Evolutionary conservation across 2,797 vertebrate species (phyloP).

Genomic region (Hirundo rustica): DNA sequence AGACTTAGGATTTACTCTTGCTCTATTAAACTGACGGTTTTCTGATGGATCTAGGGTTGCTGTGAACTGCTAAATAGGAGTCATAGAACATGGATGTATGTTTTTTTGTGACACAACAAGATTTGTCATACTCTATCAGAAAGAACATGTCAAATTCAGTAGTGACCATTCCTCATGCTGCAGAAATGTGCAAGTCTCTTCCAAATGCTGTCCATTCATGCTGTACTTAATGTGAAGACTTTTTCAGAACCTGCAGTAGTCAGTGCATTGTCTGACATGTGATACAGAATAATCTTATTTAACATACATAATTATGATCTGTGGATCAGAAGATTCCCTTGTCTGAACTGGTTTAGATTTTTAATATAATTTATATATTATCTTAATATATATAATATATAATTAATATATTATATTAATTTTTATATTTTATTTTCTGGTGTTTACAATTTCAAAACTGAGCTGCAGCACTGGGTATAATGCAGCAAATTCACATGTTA

Average conservation of each 20-base stretch:
- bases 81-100: not conserved
- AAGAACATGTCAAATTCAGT: not conserved
- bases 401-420: no score
- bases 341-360: not conserved
- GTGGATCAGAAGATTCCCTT: not conserved
- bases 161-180: not conserved
- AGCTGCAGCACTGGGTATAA: not conserved
- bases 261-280: not conserved
- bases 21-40: not conserved
- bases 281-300: not conserved
- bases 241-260: not conserved
- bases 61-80: constrained; percentile 33
- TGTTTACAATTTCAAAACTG: not conserved
- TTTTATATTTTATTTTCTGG: not conserved
- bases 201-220: not conserved
- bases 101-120: not conserved
- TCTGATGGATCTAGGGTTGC: not conserved
- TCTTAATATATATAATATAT: no score
- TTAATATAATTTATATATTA: not conserved
- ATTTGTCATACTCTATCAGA: constrained; percentile 15
- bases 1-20: not conserved
- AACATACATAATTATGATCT: not conserved
- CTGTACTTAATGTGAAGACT: not conserved
- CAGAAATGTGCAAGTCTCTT: not conserved
- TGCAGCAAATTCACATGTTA: not conserved